phyloP scores from a whole-genome alignment of 92 coral and sea anemone species.

The Siderastrea radians region DNA sequence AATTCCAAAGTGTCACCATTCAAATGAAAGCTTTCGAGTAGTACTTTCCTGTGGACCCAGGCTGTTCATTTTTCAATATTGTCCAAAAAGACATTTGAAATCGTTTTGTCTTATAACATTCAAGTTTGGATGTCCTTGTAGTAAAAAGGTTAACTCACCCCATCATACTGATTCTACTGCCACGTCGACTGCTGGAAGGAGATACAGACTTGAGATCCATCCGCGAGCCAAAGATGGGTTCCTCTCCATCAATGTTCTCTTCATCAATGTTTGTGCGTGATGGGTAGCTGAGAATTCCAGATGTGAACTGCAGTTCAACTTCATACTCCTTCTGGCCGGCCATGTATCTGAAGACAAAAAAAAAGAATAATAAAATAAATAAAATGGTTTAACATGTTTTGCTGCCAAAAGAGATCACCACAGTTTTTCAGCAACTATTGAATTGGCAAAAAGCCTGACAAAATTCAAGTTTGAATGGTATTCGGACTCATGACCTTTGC shows the following conservation, averaged over 20 bases:
- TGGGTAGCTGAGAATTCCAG: slow-evolving; percentile 95
- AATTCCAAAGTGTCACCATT: background rate
- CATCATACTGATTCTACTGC: slow-evolving; percentile 84
- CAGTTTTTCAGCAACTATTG: too few relatives aligned
- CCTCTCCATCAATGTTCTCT: slow-evolving; percentile 97
- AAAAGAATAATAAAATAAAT: too few relatives aligned
- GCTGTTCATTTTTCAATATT: too few relatives aligned
- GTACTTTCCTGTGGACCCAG: background rate
- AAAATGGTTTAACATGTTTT: too few relatives aligned
- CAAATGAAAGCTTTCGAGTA: background rate
- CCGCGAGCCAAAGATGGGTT: slow-evolving; percentile 95
- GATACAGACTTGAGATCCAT: slow-evolving; percentile 83
- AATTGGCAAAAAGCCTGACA: too few relatives aligned
- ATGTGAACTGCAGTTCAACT: slow-evolving; percentile 96
- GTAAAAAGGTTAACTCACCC: slow-evolving; percentile 54
- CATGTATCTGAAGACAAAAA: slow-evolving; percentile 79
- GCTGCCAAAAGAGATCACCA: too few relatives aligned
- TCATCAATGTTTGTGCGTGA: slow-evolving; percentile 95
- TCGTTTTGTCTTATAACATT: background rate
- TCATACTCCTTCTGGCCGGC: slow-evolving; percentile 99
- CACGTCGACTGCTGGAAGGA: slow-evolving; percentile 79
- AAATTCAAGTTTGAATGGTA: too few relatives aligned
- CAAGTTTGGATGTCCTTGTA: background rate
- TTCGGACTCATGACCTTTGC: too few relatives aligned
- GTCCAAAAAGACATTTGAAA: too few relatives aligned